A percentile compares a stretch with the other conserved stretches of the same genome.
Conservation (phyloP, 2,888 invertebrate genomes). For the Rhogogaster chlorosoma region DNA sequence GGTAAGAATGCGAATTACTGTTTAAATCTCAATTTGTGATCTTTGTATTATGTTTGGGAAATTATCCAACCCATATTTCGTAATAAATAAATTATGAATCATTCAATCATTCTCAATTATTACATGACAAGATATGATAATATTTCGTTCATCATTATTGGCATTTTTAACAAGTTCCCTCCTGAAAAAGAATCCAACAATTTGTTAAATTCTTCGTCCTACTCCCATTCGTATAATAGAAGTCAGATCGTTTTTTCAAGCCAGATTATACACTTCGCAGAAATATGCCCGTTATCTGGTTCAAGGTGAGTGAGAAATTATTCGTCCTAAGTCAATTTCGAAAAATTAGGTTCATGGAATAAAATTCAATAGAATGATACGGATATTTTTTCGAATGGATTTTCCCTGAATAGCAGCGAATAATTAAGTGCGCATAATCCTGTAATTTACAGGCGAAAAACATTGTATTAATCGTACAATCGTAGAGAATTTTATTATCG, state of each 20-base stretch:
- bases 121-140: background rate
- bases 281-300: no score
- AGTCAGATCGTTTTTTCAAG: background rate
- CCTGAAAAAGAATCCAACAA: no score
- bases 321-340: no score
- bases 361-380: no score
- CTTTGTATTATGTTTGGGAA: background rate
- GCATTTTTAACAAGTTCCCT: background rate
- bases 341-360: no score
- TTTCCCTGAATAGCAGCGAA: background rate
- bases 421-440: background rate
- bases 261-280: background rate
- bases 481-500: conserved; percentile 40
- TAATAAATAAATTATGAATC: conserved; percentile 15
- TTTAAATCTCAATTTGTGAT: background rate
- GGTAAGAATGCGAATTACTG: background rate
- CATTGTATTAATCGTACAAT: background rate
- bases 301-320: no score
- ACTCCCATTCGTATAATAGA: background rate
- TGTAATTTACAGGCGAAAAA: background rate
- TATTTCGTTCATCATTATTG: background rate
- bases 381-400: background rate
- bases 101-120: background rate
- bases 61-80: conserved; percentile 23
- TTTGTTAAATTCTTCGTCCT: background rate